phyloP scores from a whole-genome alignment of 2,888 invertebrate genomes.

The Linnaemya tessellans region DNA sequence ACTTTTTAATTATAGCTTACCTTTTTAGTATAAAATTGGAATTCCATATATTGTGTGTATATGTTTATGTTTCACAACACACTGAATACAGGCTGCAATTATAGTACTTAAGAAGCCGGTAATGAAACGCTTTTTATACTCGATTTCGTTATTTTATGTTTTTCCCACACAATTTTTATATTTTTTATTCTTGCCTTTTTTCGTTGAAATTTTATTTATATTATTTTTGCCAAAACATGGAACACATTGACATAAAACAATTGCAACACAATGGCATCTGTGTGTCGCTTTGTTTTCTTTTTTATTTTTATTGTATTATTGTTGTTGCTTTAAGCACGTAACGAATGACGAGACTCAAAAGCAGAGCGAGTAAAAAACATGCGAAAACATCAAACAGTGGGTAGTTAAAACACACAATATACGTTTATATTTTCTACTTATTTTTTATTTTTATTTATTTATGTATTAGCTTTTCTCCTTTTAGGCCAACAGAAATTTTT shows the following conservation, averaged over 20 bases:
- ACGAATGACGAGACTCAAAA: constrained; percentile 19
- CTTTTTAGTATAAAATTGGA: no score
- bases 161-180: constrained; percentile 36
- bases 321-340: constrained; percentile 29
- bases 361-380: constrained; percentile 16
- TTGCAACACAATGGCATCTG: constrained; percentile 21
- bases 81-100: not conserved
- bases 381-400: constrained; percentile 35
- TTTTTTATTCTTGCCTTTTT: not conserved
- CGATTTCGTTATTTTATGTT: constrained; percentile 4
- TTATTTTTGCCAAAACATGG: constrained; percentile 15
- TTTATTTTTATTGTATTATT: not conserved
- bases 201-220: not conserved
- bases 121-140: constrained; percentile 8
- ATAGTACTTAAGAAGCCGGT: constrained; percentile 43
- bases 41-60: no score
- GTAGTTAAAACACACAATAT: constrained; percentile 43
- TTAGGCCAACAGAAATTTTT: not conserved
- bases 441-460: not conserved
- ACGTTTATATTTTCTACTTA: not conserved
- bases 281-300: constrained; percentile 6
- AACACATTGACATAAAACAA: constrained; percentile 19
- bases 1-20: no score
- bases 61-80: no score
- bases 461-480: not conserved